Evolutionary conservation across 2,113 vertebrate species (phyloP), one percentile per base, ranked within the genome.

Genomic region (Larimichthys crocea): DNA sequence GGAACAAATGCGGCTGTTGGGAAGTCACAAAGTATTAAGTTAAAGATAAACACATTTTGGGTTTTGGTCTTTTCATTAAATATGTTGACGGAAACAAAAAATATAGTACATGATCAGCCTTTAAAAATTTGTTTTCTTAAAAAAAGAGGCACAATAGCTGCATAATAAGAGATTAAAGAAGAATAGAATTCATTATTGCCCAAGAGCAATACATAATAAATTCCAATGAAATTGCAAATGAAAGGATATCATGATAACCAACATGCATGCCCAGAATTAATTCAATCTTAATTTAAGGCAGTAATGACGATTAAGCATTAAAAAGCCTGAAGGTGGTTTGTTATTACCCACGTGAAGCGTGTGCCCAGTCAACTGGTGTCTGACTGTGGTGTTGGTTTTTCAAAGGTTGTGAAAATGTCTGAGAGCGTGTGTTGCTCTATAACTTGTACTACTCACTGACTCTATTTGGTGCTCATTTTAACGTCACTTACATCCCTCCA

Each of bases 391-490:
- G 52, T 12, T 44, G 42, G 26, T 4, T 53, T 60, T 78, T 63
- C 40, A 62, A 24, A 63, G 8, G 20, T 20, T 55, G 53, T 69
- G 20, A 19, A 76, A 68, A 53, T 68, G 26, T 16, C 9, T 35
- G 12, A 14, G 22, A 52, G 3, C 11, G 22, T 1, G 1, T 9
- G 1, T 53, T 19, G n/a, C 17, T 78, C 17, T 24, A 14, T 20
- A 63, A 20, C 16, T 56, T 70, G 19, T 29, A 40, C 14, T 50
- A 19, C 17, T 46, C 65, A 17, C 22, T 62, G 26, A 72, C 57
- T 65, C 48, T 62, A 11, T 42, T 59, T 78, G 9, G 55, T n/a
- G 17, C n/a, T 72, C 3, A 74, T 65, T 72, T 82, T 73, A 64
- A 75, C 24, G 22, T 8, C 20, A 24, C 56, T 56, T n/a, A 16